Evolutionary conservation across 2,888 invertebrate species (phyloP).

Genomic region (Pheosia gnoma): DNA sequence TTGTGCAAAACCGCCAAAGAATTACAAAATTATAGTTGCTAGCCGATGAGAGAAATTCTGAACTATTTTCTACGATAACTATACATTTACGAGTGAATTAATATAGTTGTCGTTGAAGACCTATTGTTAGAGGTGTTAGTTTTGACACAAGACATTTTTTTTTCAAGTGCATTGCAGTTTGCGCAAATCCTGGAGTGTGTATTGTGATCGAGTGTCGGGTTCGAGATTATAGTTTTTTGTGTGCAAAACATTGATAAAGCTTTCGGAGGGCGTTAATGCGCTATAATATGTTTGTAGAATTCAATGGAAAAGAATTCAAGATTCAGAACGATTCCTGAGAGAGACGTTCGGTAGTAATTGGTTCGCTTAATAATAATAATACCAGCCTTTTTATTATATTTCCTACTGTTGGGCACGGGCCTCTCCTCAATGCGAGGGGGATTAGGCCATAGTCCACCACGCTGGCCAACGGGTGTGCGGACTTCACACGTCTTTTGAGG

Average conservation of each 20-base stretch:
- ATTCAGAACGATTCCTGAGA: no score
- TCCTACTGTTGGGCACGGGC: no score
- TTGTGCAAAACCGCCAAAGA: slow-evolving; percentile 23
- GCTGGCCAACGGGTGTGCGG: no score
- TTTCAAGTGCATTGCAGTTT: slow-evolving; percentile 43
- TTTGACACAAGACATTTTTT: slow-evolving; percentile 53
- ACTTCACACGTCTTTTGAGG: no score
- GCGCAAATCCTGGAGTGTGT: slow-evolving; percentile 49
- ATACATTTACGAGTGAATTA: slow-evolving; percentile 3
- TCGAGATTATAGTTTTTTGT: slow-evolving; percentile 27
- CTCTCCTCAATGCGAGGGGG: no score
- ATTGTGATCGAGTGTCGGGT: slow-evolving; percentile 32
- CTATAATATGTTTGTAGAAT: slow-evolving; percentile 7
- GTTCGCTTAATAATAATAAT: no score
- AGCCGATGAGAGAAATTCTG: background rate
- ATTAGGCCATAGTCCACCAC: no score
- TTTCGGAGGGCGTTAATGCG: slow-evolving; percentile 19
- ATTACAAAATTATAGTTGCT: slow-evolving; percentile 21
- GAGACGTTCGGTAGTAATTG: no score
- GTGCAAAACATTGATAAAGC: slow-evolving; percentile 19
- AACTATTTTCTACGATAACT: background rate
- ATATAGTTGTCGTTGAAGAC: slow-evolving; percentile 7
- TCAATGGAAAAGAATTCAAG: slow-evolving; percentile 5
- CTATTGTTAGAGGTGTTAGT: slow-evolving; percentile 46
- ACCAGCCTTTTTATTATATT: no score